A percentile compares a stretch with the other conserved stretches of the same genome.
Evolutionary conservation across 1,140 invertebrate species (phyloP).

Genomic region (Zaprionus kolodkinae): DNA sequence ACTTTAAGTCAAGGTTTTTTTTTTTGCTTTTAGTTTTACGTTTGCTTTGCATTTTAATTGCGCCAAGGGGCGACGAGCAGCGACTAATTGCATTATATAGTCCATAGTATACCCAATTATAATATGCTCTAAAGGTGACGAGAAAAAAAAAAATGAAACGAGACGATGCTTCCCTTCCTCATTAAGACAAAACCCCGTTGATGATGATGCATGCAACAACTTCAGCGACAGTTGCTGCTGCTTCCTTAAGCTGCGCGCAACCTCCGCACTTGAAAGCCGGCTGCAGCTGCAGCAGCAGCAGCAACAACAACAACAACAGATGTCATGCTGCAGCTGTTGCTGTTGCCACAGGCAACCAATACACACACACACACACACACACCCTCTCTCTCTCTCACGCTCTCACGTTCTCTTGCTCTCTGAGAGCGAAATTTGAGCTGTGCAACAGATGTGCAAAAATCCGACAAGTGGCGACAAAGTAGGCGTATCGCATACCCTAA

Average conservation of each 20-base stretch:
- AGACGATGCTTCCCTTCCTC: conserved; percentile 68
- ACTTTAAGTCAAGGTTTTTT: conserved; percentile 29
- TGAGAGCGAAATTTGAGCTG: conserved; percentile 13
- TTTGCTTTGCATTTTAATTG: conserved; percentile 4
- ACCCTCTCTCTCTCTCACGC: background rate
- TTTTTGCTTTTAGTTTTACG: conserved; percentile 20
- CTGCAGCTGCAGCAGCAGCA: conserved; percentile 22
- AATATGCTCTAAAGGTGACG: conserved; percentile 41
- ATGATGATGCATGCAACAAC: conserved; percentile 61
- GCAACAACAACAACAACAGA: conserved; percentile 25
- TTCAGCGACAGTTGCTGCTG: conserved; percentile 41
- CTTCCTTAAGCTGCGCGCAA: conserved; percentile 74
- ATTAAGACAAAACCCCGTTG: conserved; percentile 32
- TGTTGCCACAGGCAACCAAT: conserved; percentile 12
- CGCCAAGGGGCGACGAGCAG: background rate
- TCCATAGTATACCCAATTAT: conserved; percentile 26
- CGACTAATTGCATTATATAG: conserved; percentile 40
- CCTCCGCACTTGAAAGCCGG: conserved; percentile 60
- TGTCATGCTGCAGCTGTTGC: conserved; percentile 47
- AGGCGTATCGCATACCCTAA: conserved; percentile 15
- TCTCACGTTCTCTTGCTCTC: background rate
- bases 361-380: background rate
- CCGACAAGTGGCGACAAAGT: background rate
- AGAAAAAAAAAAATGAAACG: conserved; percentile 37
- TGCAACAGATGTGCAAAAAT: conserved; percentile 42